Evolutionary conservation across 2,797 vertebrate genomes (phyloP), one percentile per base, ranked within the genome.

Genomic region (Pyrocephalus nanus): DNA sequence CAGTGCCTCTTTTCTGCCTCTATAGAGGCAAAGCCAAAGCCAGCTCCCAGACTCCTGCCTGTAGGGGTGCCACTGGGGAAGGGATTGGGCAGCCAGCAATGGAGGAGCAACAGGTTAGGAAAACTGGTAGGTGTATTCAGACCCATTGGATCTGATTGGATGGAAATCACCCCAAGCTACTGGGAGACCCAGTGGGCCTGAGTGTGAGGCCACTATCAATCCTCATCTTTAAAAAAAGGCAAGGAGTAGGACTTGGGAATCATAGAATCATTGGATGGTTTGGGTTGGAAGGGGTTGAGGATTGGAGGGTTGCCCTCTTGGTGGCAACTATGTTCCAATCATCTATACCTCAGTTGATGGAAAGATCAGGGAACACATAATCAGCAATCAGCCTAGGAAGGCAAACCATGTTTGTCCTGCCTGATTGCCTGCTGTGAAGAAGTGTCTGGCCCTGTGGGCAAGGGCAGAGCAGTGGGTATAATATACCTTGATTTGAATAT

Each of bases 61-160:
- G 18, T 42, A 61, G 0, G 2, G 48, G 30, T 32, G 53, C 34
- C 62, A 4, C 3, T 1, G 2, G 15, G 51, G 40, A 66, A 32
- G 36, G 53, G 58, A 77, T 1, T 12, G 72, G 40, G 60, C 43
- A 84, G 51, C 25, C 64, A 67, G 61, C 36, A 80, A 15, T 0
- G 11, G 21, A 92, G 19, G 30, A 90, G 16, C 26, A 86, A 67
- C 20, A 53, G 14, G 7, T 34, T 29, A 40, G 45, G 64, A 65
- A 65, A 81, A 47, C 6, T 30, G 23, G 6, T 36, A 29, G 27
- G 0, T 30, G 10, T 25, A 16, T 30, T 86, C 58, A 57, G 21
- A 47, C 55, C 51, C 26, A 21, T 3, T 50, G 67, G 12, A 20
- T 53, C 51, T 53, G 51, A 30, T 55, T 87, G 58, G 36, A 27